Evolutionary conservation across 1,140 invertebrate species (phyloP).

Genomic region (Pogonus chalceus): DNA sequence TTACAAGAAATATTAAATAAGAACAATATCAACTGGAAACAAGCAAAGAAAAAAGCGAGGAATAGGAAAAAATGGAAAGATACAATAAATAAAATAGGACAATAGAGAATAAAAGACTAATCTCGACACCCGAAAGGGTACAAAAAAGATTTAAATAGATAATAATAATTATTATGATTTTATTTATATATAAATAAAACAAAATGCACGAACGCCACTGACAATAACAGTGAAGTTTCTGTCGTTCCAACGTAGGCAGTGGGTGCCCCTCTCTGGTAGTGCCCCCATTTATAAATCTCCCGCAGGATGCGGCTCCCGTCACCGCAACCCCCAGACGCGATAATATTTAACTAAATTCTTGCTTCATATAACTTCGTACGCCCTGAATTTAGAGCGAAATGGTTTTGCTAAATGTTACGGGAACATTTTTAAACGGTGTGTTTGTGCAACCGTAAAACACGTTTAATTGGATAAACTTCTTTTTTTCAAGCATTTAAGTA

Average conservation of each 20-base stretch:
- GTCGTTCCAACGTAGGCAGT: constrained; percentile 15
- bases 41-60: too few relatives aligned
- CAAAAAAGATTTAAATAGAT: too few relatives aligned
- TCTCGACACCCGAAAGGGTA: too few relatives aligned
- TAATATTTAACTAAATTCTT: constrained; percentile 37
- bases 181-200: too few relatives aligned
- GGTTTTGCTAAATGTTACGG: background rate
- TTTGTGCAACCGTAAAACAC: constrained; percentile 2
- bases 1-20: too few relatives aligned
- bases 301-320: constrained; percentile 27
- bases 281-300: constrained; percentile 31
- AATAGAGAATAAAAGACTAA: too few relatives aligned
- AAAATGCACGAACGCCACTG: too few relatives aligned
- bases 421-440: constrained; percentile 1
- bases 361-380: constrained; percentile 25
- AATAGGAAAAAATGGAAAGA: too few relatives aligned
- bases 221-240: constrained; percentile 6
- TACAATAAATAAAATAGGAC: too few relatives aligned
- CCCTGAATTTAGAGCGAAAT: constrained; percentile 12
- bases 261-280: constrained; percentile 15
- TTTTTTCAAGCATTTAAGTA: background rate
- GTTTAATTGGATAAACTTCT: background rate
- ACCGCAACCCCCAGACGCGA: constrained; percentile 23
- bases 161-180: too few relatives aligned
- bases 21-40: too few relatives aligned